phyloP scores from a whole-genome alignment of 1,140 invertebrate genomes.

The Lycorma delicatula region DNA sequence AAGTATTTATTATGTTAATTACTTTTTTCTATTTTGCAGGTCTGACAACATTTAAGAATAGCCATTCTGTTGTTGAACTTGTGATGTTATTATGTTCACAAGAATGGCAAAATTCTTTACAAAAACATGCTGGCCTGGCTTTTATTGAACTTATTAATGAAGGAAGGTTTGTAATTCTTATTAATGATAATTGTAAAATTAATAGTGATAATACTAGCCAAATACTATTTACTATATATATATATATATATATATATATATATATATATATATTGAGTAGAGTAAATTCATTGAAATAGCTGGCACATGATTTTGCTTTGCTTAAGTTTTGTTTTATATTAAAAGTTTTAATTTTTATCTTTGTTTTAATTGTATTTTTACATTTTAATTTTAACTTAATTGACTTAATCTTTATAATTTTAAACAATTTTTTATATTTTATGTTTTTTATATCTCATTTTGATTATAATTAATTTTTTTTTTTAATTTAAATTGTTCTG shows the following conservation, averaged over 20 bases:
- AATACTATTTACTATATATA: no score
- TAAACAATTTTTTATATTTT: not conserved
- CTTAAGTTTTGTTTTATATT: no score
- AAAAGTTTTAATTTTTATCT: not conserved
- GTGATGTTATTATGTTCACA: constrained; percentile 99
- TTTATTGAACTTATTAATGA: constrained; percentile 99
- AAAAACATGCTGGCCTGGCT: constrained; percentile 97
- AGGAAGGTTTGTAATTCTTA: constrained; percentile 52
- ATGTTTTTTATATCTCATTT: not conserved
- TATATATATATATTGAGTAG: no score
- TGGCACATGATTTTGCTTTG: no score
- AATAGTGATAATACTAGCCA: no score
- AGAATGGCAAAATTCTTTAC: constrained; percentile 99
- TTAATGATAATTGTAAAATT: not conserved
- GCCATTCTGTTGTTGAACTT: constrained; percentile 92
- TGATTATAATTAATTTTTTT: not conserved
- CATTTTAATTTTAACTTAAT: not conserved
- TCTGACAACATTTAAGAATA: constrained; percentile 92
- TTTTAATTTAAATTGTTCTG: no score
- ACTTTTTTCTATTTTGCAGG: no score
- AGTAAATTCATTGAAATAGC: no score
- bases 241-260: no score
- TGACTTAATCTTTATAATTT: not conserved
- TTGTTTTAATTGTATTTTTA: not conserved
- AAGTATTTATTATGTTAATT: no score